Base-by-base conservation (phyloP, 2,113 vertebrate genomes). In the Calypte anna region DNA sequence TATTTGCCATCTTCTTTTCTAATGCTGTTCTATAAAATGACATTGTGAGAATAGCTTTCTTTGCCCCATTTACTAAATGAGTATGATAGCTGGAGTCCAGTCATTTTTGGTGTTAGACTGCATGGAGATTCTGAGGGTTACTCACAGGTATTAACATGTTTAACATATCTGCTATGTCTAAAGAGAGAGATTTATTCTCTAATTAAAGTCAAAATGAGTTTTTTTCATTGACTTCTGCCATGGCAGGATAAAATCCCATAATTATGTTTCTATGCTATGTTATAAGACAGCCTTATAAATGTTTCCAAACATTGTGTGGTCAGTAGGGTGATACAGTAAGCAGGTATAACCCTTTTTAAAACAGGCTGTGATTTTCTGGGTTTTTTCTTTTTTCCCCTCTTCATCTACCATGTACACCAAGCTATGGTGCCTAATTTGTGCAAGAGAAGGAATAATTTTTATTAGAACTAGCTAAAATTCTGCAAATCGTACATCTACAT, bases 31-130 rank as follows among this genome's bases (percentile, higher is more conserved):
- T 51, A 6, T 76, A 81, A 90, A 93, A 30, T 82, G 51, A 43
- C 24, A 76, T 17, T 28, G 22, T 61, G 24, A 67, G 38, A 82
- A 59, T 73, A 83, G 59, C 48, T 96, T 84, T 93, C 57, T 46
- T 81, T 93, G 83, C 73, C 86, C 64, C 80, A 79, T 95, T 96
- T 94, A 59, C 40, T 66, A 90, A 40, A 76, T 59, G 44, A 93
- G 14, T 75, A 9, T 69, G 46, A 76, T 85, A 86, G 20, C 57
- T 73, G 14, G n/a, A 89, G 67, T 90, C 74, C 59, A 67, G 70
- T 88, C 28, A 74, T 54, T 78, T 91, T 88, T 86, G 57, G 55
- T 92, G 62, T 44, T 82, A 61, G 30, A 82, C n/a, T 82, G 69
- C 90, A 66, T 77, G 73, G 48, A 91, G 78, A 70, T 91, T 93